Conservation (phyloP, 2,888 invertebrate species). For the Tipula vernalis region DNA sequence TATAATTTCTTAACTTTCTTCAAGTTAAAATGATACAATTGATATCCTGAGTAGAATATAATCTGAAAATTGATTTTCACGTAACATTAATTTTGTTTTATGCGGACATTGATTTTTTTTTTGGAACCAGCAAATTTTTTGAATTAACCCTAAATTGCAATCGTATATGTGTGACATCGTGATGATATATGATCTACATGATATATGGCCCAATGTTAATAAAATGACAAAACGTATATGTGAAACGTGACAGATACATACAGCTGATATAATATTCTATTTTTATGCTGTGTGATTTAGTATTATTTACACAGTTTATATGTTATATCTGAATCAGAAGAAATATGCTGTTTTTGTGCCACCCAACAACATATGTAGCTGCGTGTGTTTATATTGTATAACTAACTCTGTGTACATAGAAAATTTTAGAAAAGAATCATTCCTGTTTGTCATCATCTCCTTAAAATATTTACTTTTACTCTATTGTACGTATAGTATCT, state of each 20-base stretch:
- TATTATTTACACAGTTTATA: not conserved
- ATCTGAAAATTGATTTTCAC: not conserved
- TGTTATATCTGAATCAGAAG: not conserved
- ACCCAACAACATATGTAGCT: not conserved
- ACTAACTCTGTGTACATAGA: not conserved
- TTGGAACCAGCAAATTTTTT: not conserved
- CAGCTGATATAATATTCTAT: not conserved
- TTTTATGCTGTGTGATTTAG: not conserved
- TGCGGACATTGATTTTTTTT: not conserved
- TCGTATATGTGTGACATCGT: not conserved
- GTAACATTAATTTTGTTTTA: not conserved
- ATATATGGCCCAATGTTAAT: not conserved
- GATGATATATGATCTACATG: not conserved
- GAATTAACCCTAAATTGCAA: not conserved
- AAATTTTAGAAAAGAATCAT: too few species aligned
- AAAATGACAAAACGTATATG: not conserved
- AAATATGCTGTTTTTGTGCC: not conserved
- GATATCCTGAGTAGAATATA: not conserved
- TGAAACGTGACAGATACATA: not conserved
- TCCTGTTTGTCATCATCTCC: not conserved
- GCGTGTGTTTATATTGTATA: not conserved
- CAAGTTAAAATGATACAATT: not conserved
- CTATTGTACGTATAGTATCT: not conserved
- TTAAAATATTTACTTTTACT: not conserved
- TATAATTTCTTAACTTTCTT: not conserved